Evolutionary conservation across 1,140 invertebrate species (phyloP), one percentile per base, ranked within the genome.

Genomic region (Diprion similis): DNA sequence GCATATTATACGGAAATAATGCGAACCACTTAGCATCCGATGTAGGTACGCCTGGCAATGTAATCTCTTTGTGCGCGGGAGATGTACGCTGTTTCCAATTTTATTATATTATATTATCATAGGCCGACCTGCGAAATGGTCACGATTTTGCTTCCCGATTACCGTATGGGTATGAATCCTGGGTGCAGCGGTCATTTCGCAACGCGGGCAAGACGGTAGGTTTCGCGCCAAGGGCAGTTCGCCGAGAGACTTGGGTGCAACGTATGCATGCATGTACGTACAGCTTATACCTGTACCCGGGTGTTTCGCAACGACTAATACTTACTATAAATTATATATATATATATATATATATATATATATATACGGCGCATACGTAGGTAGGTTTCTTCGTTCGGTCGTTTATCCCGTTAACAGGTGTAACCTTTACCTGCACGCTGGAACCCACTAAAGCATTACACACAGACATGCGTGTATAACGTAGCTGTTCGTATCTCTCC

Each of bases 1-100:
- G 76, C 77, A 73, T 76, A 77, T 71, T 65, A 78, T 69, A 72
- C 72, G 71, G 51, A 9, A 59, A 59, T 59, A 59, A 59, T 59
- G 24, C 24, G 51, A 9, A 59, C 51, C 51, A 59, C 9, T 59
- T 59, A 59, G 51, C n/a, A 15, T 59, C 51, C n/a, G 51, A 13
- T 15, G n/a, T 17, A 13, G 9, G n/a, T 59, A 13, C n/a, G 11
- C 51, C 9, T 8, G 24, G 24, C 24, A 37, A 37, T 37, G 24
- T 37, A 37, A 1, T 1, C 24, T 37, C 24, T 37, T 37, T 37
- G 24, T 37, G 2, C 6, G 24, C 24, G 24, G 24, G n/a, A 4
- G 51, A 59, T 59, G 4, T 8, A 4, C 51, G 51, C 11, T 9
- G 51, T 59, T 15, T 59, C 51, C 11, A 59, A 59, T 59, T 59